These are phyloP conservation scores for Falco columbarius DNA, from an alignment of 2,797 vertebrate species.

Conservation along the genomic window DNA sequence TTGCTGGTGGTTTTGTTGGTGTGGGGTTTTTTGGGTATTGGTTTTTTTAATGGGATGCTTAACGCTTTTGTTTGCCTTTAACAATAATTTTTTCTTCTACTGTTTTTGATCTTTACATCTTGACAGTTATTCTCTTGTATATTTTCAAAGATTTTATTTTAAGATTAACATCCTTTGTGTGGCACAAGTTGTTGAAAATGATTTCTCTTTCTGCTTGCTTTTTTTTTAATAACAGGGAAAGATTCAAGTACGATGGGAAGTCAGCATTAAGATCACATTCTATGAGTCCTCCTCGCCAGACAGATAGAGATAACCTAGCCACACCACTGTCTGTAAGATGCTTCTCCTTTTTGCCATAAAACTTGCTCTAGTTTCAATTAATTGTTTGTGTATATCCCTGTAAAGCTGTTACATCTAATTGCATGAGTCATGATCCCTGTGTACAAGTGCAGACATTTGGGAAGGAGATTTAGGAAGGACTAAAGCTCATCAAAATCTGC, in stretches of 20 bases:
- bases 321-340: slow-evolving; percentile 79
- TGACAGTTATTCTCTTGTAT: neutral
- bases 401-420: neutral
- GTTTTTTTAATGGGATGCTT: neutral
- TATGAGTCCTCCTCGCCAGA: slow-evolving; percentile 66
- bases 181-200: neutral
- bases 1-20: neutral
- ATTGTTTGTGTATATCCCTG: neutral
- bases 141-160: neutral
- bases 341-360: slow-evolving; percentile 34
- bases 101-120: neutral
- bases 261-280: slow-evolving; percentile 51
- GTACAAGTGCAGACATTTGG: neutral
- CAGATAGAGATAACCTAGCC: slow-evolving; percentile 67
- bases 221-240: slow-evolving; percentile 69
- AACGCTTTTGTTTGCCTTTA: neutral
- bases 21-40: neutral
- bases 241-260: slow-evolving; percentile 65
- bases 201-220: slow-evolving; percentile 38
- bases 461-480: neutral
- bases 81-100: neutral
- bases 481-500: neutral
- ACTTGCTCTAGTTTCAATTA: neutral
- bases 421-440: neutral
- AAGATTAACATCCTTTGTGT: neutral